Percentiles rank a stretch among this genome's conserved stretches.
Conservation (phyloP, 2,888 invertebrate genomes). For the Oligia fasciuncula region DNA sequence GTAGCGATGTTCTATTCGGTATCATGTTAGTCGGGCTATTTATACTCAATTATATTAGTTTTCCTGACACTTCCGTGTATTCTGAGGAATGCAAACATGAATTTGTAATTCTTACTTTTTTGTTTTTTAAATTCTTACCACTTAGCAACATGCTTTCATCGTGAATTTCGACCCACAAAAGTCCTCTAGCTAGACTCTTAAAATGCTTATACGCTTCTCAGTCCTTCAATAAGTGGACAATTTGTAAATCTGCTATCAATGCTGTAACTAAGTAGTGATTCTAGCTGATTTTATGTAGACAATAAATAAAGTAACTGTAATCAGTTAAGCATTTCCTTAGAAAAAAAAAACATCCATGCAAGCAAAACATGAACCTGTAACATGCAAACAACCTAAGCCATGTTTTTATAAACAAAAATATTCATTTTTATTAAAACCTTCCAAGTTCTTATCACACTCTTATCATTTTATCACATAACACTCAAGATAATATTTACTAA, state of each 20-base stretch:
- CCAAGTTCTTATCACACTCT: slow-evolving; percentile 32
- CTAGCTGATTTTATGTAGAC: not conserved
- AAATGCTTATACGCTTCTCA: not conserved
- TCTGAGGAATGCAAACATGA: slow-evolving; percentile 65
- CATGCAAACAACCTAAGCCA: slow-evolving; percentile 14
- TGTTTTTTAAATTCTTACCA: slow-evolving; percentile 33
- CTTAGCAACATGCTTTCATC: slow-evolving; percentile 30
- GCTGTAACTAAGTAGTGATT: not conserved
- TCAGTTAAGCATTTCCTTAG: not conserved
- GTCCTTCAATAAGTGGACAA: not conserved
- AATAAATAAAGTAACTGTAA: slow-evolving; percentile 1
- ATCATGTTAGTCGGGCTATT: slow-evolving; percentile 72
- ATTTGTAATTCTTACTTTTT: slow-evolving; percentile 57
- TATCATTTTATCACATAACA: slow-evolving; percentile 44
- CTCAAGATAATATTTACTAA: slow-evolving; percentile 36
- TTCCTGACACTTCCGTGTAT: slow-evolving; percentile 68
- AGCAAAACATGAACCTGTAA: slow-evolving; percentile 4
- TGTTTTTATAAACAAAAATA: slow-evolving; percentile 42
- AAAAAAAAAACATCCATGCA: not conserved
- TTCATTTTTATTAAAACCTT: slow-evolving; percentile 7
- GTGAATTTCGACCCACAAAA: slow-evolving; percentile 9
- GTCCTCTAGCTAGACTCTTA: not conserved
- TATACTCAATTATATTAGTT: slow-evolving; percentile 70
- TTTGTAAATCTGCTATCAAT: not conserved
- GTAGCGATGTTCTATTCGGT: slow-evolving; percentile 61